These are phyloP conservation scores for Phanerotoma sp. DNA, from an alignment of 2,888 invertebrate species.

Conservation along the genomic window DNA sequence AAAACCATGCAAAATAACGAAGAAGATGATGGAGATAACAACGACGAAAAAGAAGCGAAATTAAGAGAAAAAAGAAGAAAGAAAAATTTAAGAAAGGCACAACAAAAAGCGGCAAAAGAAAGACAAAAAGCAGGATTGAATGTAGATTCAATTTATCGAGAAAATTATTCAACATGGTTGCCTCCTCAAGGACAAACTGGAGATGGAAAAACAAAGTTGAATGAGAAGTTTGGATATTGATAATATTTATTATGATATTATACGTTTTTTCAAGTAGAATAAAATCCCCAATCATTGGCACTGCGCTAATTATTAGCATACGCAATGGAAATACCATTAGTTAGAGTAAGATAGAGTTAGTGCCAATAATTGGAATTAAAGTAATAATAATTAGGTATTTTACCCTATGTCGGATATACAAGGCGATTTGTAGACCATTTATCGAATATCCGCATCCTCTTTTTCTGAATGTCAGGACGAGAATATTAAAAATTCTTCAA, in stretches of 20 bases:
- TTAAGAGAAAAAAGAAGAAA: slow-evolving; percentile 36
- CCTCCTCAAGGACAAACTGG: slow-evolving; percentile 75
- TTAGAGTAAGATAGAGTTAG: no score
- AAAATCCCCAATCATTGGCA: neutral
- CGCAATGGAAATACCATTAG: no score
- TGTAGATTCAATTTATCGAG: slow-evolving; percentile 49
- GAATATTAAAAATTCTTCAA: no score
- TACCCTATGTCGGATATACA: no score
- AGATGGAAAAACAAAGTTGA: slow-evolving; percentile 75
- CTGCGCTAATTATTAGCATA: no score
- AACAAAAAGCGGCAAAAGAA: slow-evolving; percentile 50
- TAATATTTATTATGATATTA: neutral
- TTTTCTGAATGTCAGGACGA: no score
- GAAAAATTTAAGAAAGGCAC: slow-evolving; percentile 32
- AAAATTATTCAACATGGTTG: slow-evolving; percentile 76
- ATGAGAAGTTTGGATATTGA: slow-evolving; percentile 78
- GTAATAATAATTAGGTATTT: no score
- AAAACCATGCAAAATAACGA: neutral
- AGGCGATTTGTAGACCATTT: no score
- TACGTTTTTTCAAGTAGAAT: neutral
- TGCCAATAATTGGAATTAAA: no score
- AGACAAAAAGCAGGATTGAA: slow-evolving; percentile 51
- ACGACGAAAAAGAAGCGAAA: slow-evolving; percentile 21
- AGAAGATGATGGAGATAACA: slow-evolving; percentile 13
- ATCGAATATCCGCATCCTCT: no score